Percentiles rank a stretch among this genome's conserved stretches.
Evolutionary conservation across 2,113 vertebrate genomes (phyloP).

Genomic region (Cochlearius cochlearius): DNA sequence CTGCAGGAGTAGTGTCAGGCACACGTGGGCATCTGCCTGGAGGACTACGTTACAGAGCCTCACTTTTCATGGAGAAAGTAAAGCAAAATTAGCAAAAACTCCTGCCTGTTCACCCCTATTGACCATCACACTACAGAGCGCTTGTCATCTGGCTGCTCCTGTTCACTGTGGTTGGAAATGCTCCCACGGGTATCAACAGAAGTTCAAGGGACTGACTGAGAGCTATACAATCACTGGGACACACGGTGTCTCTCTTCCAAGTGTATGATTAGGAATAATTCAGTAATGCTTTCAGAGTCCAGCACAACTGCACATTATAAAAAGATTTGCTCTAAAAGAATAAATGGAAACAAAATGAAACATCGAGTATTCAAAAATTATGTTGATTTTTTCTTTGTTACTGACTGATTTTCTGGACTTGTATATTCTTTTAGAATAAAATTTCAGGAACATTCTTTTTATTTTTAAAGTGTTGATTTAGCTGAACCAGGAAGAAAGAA

Average conservation of each 20-base stretch:
- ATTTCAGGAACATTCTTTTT: not conserved
- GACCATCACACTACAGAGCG: not conserved
- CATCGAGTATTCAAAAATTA: no score
- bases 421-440: not conserved
- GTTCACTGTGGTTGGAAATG: not conserved
- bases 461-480: not conserved
- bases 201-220: not conserved
- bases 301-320: not conserved
- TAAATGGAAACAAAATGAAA: not conserved
- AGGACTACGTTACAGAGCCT: not conserved
- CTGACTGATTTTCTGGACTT: not conserved
- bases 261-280: not conserved
- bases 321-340: not conserved
- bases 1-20: not conserved
- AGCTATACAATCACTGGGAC: not conserved
- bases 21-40: not conserved
- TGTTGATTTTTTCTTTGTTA: not conserved
- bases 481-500: not conserved
- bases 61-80: not conserved
- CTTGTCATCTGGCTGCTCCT: not conserved
- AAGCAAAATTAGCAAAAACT: not conserved
- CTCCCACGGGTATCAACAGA: fast-evolving
- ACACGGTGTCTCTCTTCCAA: not conserved
- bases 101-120: not conserved
- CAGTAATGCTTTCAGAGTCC: not conserved